Percentiles rank a stretch among this genome's conserved stretches.
Evolutionary conservation across 2,113 vertebrate species (phyloP).

Genomic region (Nycticorax nycticorax): DNA sequence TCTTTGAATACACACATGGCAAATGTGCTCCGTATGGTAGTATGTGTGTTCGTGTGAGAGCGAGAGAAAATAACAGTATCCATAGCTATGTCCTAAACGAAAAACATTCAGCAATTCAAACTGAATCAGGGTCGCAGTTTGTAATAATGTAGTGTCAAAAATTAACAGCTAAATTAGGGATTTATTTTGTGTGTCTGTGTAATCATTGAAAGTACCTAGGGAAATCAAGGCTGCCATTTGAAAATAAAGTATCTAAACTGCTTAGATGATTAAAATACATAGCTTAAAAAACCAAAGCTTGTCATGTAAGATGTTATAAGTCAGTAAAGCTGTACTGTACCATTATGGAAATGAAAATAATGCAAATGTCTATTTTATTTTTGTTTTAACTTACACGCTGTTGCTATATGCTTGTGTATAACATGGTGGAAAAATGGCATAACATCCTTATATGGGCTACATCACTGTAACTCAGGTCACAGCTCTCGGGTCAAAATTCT

Average conservation of each 20-base stretch:
- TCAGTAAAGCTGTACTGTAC: background rate
- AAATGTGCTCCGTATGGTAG: background rate
- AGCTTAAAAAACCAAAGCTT: accelerated
- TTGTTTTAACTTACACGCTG: background rate
- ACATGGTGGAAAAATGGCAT: background rate
- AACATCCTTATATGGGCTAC: background rate
- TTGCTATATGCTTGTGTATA: background rate
- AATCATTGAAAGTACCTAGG: background rate
- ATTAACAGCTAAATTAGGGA: background rate
- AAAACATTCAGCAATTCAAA: background rate
- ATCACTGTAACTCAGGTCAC: background rate
- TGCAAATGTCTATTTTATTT: background rate
- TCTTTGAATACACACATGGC: background rate
- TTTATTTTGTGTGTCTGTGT: background rate
- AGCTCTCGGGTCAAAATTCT: background rate
- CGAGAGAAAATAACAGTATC: background rate
- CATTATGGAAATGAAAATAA: background rate
- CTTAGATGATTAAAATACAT: background rate
- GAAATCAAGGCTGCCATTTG: background rate
- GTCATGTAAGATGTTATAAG: background rate
- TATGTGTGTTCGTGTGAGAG: background rate
- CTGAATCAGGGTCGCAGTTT: background rate
- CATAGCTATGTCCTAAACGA: background rate
- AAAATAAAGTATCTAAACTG: background rate
- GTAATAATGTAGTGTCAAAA: background rate